Evolutionary conservation across 1,140 invertebrate genomes (phyloP), one percentile per base, ranked within the genome.

Genomic region (Drosophila lini): DNA sequence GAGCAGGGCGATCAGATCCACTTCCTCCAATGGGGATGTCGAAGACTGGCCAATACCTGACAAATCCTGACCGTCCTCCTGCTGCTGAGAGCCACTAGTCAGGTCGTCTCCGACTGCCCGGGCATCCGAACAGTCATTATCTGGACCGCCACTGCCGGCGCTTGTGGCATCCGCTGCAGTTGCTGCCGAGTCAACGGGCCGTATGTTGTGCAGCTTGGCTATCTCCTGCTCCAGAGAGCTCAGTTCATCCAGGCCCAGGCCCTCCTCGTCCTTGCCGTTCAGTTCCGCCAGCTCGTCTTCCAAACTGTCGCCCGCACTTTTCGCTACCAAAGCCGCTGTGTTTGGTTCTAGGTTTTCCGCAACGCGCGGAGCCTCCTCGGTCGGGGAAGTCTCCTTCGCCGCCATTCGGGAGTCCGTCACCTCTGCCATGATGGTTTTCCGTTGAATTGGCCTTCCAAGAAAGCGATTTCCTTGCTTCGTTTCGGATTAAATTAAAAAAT

Each of bases 1-100:
- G 1, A 92, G 67, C 28, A 92, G 58, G 0, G 91, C 91, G 11
- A 92, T 91, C 0, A 92, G 68, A 69, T 92, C 91, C 15, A 84
- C 81, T 55, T 92, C 83, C 22, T 92, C 82, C 25, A 92, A 22
- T 1, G 83, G 31, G 0, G 64, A 67, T 16, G 78, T 38, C 15
- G 36, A 36, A 42, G 32, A n/a, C 15, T 59, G 44, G 1, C 42
- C 53, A 16, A 80, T 65, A 0, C 56, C 42, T 8, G 57, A 28
- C 13, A 48, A 22, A 4, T 31, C 36, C 8, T 61, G 32, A 7
- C 25, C 28, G 9, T 69, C 62, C 11, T 61, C 65, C 4, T 32
- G 44, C 10, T 41, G 32, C 5, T 58, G 57, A 4, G 69, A 50
- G 13, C 48, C 48, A 25, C 55, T 58, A 6, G 42, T 31, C 6